Evolutionary conservation across 2,797 vertebrate genomes (phyloP).

Genomic region (Sylvia borin): DNA sequence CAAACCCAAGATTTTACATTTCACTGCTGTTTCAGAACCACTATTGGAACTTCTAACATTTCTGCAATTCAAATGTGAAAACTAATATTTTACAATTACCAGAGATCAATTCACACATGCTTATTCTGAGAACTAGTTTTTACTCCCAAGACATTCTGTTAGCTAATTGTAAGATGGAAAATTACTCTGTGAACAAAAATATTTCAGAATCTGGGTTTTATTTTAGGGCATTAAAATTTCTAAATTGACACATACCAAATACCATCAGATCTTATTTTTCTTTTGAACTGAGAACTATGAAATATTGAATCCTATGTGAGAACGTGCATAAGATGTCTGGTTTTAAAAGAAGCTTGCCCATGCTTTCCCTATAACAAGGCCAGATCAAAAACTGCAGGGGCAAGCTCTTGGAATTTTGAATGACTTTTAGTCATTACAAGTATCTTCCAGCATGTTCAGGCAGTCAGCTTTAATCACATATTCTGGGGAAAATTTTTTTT

Average conservation of each 20-base stretch:
- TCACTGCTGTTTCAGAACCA: neutral
- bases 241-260: neutral
- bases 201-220: neutral
- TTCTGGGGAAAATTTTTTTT: neutral
- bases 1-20: neutral
- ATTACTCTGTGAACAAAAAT: neutral
- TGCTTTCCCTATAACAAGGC: neutral
- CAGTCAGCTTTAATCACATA: neutral
- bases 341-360: neutral
- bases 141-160: neutral
- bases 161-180: neutral
- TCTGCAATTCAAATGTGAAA: neutral
- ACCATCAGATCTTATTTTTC: neutral
- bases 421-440: neutral
- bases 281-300: neutral
- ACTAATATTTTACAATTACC: neutral
- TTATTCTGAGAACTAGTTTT: neutral
- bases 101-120: neutral
- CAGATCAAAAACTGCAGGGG: neutral
- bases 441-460: neutral
- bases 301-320: neutral
- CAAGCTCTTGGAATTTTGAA: neutral
- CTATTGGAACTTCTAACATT: neutral
- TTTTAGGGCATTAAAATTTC: neutral
- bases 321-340: rapidly evolving